phyloP scores from a whole-genome alignment of 2,113 vertebrate species.

The Tautogolabrus adspersus region DNA sequence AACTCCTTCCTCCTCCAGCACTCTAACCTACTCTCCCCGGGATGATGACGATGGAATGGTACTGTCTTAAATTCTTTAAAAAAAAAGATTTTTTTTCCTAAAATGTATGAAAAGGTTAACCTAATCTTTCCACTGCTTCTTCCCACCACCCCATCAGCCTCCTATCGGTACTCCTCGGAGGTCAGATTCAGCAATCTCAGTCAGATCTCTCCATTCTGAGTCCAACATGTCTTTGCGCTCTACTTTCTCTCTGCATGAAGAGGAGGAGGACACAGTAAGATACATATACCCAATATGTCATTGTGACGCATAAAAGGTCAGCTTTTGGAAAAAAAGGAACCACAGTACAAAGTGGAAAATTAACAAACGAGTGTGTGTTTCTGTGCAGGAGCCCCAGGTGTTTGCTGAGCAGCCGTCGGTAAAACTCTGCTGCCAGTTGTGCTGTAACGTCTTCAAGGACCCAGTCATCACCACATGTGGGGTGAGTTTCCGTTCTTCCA shows the following conservation, averaged over 20 bases:
- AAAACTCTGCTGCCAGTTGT: constrained; percentile 97
- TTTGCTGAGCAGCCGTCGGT: constrained; percentile 97
- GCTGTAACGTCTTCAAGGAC: constrained; percentile 97
- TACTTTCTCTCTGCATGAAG: constrained; percentile 97
- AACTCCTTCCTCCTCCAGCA: constrained; percentile 95
- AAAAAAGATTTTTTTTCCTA: background rate
- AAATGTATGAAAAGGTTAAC: background rate
- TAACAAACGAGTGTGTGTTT: constrained; percentile 3
- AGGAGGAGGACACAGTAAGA: constrained; percentile 96
- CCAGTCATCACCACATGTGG: constrained; percentile 99
- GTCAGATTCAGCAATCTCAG: constrained; percentile 96
- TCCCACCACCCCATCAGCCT: constrained; percentile 79
- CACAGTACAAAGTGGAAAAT: background rate
- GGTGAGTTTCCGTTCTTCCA: constrained; percentile 81
- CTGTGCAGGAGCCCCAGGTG: constrained; percentile 91
- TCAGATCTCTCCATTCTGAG: constrained; percentile 96
- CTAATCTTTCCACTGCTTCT: background rate
- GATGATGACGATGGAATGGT: constrained; percentile 98
- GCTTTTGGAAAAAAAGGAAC: background rate
- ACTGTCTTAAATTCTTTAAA: constrained; percentile 44
- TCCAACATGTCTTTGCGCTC: constrained; percentile 99
- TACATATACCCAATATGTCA: background rate
- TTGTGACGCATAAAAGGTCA: background rate
- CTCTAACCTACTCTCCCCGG: constrained; percentile 91
- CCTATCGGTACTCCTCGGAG: constrained; percentile 93